Evolutionary conservation across 2,888 invertebrate genomes (phyloP), one percentile per base, ranked within the genome.

Genomic region (Pardosa pseudoannulata): DNA sequence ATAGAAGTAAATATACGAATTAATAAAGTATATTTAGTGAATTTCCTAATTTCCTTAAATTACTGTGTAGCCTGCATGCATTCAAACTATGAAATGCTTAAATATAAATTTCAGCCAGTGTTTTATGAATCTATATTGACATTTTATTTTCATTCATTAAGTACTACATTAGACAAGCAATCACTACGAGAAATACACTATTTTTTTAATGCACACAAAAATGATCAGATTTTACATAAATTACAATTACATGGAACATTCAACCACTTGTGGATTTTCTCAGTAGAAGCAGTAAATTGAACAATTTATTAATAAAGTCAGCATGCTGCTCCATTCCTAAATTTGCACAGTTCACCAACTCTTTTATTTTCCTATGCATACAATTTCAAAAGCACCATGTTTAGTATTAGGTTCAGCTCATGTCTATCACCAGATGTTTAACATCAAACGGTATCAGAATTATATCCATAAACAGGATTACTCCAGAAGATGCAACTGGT

Each of bases 361-460:
- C 23, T 11, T 3, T 1, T 56, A 23, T 56, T 9, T n/a, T 13
- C 41, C 16, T 19, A 23, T 16, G 23, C 3, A 23, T 1, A 56
- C 1, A 56, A 19, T 23, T n/a, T 23, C 19, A 56, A 56, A 56
- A 56, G 56, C 56, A 56, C 56, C 56, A 56, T 36, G 5, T 56
- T 56, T 23, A 46, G 1, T 19, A 56, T 56, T 56, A 23, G 19
- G 56, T 56, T 56, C 56, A 56, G 56, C 56, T 56, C 56, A 56
- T 56, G 56, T 56, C 56, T 56, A 56, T 56, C 56, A 56, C 56
- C 56, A 46, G 56, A 6, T 56, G 56, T 56, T 56, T 56, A 23
- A 46, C 23, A 56, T 56, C 56, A 56, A 56, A 56, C 56, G 23
- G 23, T 56, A 23, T 23, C 16, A 56, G 19, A 56, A 56, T 56